Percentiles rank a stretch among this genome's conserved stretches.
phyloP scores from a whole-genome alignment of 2,113 vertebrate genomes.

The Tachysurus fulvidraco region DNA sequence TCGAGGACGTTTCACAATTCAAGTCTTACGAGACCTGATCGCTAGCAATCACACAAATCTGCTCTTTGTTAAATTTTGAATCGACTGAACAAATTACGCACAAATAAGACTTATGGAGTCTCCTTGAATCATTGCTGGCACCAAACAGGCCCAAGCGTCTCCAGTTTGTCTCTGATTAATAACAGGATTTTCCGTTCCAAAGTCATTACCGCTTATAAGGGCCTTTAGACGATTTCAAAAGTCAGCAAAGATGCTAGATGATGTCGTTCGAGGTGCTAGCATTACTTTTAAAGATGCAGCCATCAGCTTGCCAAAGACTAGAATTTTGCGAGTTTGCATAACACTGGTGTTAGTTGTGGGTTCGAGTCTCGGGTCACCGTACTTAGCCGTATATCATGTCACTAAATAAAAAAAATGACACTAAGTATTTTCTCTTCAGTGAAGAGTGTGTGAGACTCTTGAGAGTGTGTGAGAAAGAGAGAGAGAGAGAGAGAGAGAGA shows the following conservation, averaged over 20 bases:
- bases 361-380: too few species aligned
- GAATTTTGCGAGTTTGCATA: background rate
- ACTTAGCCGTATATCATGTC: too few species aligned
- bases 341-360: too few species aligned
- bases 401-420: too few species aligned
- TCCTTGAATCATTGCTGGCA: constrained; percentile 55
- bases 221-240: constrained; percentile 4
- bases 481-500: too few species aligned
- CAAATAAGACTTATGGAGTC: constrained; percentile 67
- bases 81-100: constrained; percentile 74
- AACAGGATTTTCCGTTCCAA: background rate
- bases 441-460: too few species aligned
- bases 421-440: too few species aligned
- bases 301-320: background rate
- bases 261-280: background rate
- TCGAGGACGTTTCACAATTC: constrained; percentile 64
- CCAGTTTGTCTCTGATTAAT: constrained; percentile 7
- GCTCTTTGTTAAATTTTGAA: constrained; percentile 73
- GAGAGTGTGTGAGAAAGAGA: too few species aligned
- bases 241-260: background rate
- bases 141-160: constrained; percentile 12
- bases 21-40: constrained; percentile 62
- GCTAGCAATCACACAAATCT: constrained; percentile 73
- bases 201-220: background rate
- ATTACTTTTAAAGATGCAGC: background rate